phyloP scores from a whole-genome alignment of 2,888 invertebrate species.

The Syrphus vitripennis region DNA sequence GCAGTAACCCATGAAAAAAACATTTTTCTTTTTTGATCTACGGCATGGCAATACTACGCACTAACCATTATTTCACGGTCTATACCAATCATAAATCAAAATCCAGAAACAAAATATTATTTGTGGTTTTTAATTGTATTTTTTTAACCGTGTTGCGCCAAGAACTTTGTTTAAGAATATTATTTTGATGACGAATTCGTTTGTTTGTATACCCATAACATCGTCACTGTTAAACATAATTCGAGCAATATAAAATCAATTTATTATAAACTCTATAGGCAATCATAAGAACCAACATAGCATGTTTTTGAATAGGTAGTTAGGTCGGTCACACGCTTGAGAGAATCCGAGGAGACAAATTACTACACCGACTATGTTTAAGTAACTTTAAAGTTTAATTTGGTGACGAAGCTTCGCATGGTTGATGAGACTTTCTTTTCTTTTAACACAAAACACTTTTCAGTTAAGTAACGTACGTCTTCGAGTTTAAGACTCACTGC shows the following conservation, averaged over 20 bases:
- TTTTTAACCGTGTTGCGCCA: too few species aligned
- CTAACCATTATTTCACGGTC: too few species aligned
- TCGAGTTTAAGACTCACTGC: neutral
- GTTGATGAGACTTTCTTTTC: slow-evolving; percentile 62
- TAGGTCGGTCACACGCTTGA: slow-evolving; percentile 57
- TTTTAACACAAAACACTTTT: neutral
- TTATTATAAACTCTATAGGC: neutral
- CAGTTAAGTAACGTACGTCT: slow-evolving; percentile 27
- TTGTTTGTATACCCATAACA: too few species aligned
- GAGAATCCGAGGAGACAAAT: neutral
- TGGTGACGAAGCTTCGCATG: slow-evolving; percentile 50
- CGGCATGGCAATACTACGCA: too few species aligned
- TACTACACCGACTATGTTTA: neutral
- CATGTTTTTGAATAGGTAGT: slow-evolving; percentile 10
- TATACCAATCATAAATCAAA: too few species aligned
- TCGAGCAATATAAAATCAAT: neutral
- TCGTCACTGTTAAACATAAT: neutral
- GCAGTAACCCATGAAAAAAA: too few species aligned
- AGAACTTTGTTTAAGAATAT: too few species aligned
- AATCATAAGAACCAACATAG: neutral
- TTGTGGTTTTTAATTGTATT: too few species aligned
- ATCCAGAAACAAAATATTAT: too few species aligned
- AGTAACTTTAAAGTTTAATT: slow-evolving; percentile 31
- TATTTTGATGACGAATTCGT: too few species aligned
- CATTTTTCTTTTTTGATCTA: too few species aligned